Conservation (phyloP, 2,888 invertebrate species). For the Drosophila borealis region DNA sequence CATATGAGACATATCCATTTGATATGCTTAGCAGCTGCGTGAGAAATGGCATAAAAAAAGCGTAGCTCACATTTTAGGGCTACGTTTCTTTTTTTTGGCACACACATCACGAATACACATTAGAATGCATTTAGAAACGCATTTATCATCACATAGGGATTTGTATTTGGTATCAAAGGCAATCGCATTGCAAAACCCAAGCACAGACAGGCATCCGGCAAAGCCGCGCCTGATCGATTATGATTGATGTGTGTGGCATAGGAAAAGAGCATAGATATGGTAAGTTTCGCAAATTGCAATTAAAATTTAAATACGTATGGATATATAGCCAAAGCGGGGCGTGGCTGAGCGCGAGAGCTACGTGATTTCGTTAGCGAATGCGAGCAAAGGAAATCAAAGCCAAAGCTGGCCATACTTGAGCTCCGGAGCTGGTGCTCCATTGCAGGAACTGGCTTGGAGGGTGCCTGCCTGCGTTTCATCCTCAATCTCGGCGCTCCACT, state of each 20-base stretch:
- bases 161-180: slow-evolving; percentile 37
- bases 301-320: slow-evolving; percentile 72
- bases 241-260: slow-evolving; percentile 73
- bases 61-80: slow-evolving; percentile 60
- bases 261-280: neutral
- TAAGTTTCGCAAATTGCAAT: slow-evolving; percentile 42
- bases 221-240: slow-evolving; percentile 80
- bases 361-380: slow-evolving; percentile 73
- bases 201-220: slow-evolving; percentile 41
- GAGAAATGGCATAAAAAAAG: slow-evolving; percentile 37
- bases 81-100: slow-evolving; percentile 28
- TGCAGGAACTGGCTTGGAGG: slow-evolving; percentile 34
- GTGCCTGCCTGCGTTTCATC: slow-evolving; percentile 13
- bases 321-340: slow-evolving; percentile 31
- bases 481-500: slow-evolving; percentile 47
- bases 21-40: slow-evolving; percentile 44
- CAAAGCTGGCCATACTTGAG: slow-evolving; percentile 32
- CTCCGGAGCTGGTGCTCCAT: slow-evolving; percentile 30
- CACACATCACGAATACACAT: slow-evolving; percentile 61
- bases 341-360: slow-evolving; percentile 32
- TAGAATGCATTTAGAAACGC: slow-evolving; percentile 80
- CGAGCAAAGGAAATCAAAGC: slow-evolving; percentile 43
- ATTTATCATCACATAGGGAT: slow-evolving; percentile 71
- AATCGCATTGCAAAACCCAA: slow-evolving; percentile 35
- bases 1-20: slow-evolving; percentile 57